These are phyloP conservation scores for Corythornis madagascariensis DNA, from an alignment of 2,113 vertebrate species.

Conservation along the genomic window DNA sequence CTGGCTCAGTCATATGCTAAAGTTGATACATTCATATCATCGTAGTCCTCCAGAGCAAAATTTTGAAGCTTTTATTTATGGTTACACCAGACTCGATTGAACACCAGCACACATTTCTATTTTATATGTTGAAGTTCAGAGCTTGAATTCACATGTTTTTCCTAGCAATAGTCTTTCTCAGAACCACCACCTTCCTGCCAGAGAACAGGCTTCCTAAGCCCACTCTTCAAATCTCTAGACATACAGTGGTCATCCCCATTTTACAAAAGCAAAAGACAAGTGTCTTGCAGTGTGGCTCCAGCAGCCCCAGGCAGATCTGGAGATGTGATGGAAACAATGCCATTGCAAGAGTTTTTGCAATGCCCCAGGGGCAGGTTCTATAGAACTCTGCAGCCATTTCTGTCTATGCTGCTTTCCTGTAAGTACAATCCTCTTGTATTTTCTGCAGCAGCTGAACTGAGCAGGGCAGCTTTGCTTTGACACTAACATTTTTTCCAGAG, in stretches of 20 bases:
- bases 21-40: not conserved
- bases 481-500: constrained; percentile 42
- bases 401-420: not conserved
- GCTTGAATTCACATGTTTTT: not conserved
- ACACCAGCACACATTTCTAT: not conserved
- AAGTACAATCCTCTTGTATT: not conserved
- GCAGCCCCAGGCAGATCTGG: rapidly evolving
- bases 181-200: not conserved
- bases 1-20: rapidly evolving
- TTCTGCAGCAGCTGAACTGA: constrained; percentile 4
- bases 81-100: not conserved
- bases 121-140: not conserved
- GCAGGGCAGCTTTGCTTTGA: not conserved
- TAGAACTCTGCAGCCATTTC: rapidly evolving
- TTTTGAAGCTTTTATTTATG: not conserved
- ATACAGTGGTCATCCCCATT: not conserved
- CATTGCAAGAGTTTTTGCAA: not conserved
- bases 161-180: not conserved
- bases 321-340: rapidly evolving
- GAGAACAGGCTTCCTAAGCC: not conserved
- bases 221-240: not conserved
- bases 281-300: not conserved
- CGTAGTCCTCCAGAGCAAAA: not conserved
- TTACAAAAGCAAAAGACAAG: not conserved
- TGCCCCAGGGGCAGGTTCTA: not conserved